Base-by-base conservation (phyloP, 1,140 invertebrate species). In the Mylabris phalerata region DNA sequence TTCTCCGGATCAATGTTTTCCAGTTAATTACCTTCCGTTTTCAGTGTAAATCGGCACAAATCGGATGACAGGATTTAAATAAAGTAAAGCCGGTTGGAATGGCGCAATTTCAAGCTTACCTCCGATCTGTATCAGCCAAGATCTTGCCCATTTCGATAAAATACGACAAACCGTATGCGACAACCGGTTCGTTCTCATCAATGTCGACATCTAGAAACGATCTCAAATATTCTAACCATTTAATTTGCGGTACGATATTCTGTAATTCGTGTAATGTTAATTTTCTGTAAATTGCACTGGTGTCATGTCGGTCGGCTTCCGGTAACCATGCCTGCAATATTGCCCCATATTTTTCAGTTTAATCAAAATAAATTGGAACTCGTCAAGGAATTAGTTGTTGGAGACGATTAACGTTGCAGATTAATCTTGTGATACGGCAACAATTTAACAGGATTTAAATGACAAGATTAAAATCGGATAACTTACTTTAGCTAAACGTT, bases 271-370 rank as follows among this genome's bases (percentile, higher is more conserved):
- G 67, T 26, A 92, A 67, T 0, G 80, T 81, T 51, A 90, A 71
- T 72, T 90, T 89, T 4, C 79, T 77, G 68, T 92, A 92, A 39
- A 89, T 89, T 11, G 81, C 76, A 46, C 87, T 87, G 0, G 88
- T 90, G 64, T 93, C 90, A 62, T 92, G 89, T 1, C 89, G 77
- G 64, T 93, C 89, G 2, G 87, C 86, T 78, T 92, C 89, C 1
- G 88, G 82, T 43, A 86, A 71, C 0, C 88, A 87, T 2, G 83
- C 84, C 87, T 90, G 59, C 66, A 64, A 62, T 42, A 40, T 42
- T 10, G 9, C 9, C 41, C 3, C 41, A 42, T 42, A n/a, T 42
- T 42, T 3, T 42, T 42, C 32, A 5, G 2, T 32, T 19, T 19
- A 19, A 19, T 19, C 19, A 19, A 19, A 19, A 19, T 19, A 19